Base-by-base conservation (phyloP, 2,888 invertebrate species). In the Germaria angustata region DNA sequence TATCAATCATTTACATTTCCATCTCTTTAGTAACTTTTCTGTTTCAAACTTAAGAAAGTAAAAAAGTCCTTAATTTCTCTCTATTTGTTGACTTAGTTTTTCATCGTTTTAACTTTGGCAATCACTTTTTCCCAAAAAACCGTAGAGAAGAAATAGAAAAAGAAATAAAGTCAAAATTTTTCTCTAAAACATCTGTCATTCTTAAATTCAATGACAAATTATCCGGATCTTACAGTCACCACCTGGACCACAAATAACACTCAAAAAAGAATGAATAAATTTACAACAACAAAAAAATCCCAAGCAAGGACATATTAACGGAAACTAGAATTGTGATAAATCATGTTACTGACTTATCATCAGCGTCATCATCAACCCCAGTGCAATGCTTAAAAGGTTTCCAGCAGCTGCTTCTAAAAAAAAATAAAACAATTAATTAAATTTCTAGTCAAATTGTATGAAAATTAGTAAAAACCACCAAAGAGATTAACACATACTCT, bases 371-470 rank as follows among this genome's bases (percentile, higher is more conserved):
- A 34, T 59, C 44, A 9, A 32, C 28, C 22, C 41, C 36, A 46
- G 6, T n/a, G 57, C 34, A 68, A 9, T 17, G 15, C 36, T 51
- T 65, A 44, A 53, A 65, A 76, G 71, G 46, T 32, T 66, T 39
- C 20, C 39, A 41, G 44, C 44, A 28, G 28, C 13, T 66, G 20
- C 57, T 15, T 11, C 41, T 53, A 20, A 7, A 51, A 57, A 63
- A 76, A 66, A 41, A 51, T 13, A 20, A 55, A 78, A 82, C 81
- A 79, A 82, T 82, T 82, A 78, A 79, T 82, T 79, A 82, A 75
- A 82, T 69, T 82, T 81, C 75, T 71, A 82, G 78, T 78, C 81
- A 79, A 82, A 82, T 82, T 82, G 79, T 57, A 71, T 75, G 75
- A 79, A 75, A 82, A 82, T 82, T 79, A 82, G 75, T 28, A 63